Conservation (phyloP, 2,797 vertebrate species). For the Neosilurus mollespiculum region DNA sequence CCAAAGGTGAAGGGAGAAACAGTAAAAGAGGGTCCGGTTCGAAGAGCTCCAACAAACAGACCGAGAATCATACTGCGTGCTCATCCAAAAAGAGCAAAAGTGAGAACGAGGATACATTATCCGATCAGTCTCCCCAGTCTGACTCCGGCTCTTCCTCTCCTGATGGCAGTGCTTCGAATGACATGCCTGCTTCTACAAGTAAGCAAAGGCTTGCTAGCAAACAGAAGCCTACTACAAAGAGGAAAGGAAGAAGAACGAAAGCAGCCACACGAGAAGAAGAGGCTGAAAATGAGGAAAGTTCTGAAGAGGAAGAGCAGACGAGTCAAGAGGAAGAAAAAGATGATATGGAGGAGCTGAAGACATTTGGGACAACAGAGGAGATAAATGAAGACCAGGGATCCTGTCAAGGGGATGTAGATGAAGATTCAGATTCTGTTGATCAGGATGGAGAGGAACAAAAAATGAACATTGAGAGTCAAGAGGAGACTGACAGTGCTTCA, state of each 20-base stretch:
- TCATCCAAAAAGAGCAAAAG: conserved; percentile 81
- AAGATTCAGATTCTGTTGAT: conserved; percentile 29
- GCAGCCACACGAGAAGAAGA: neutral
- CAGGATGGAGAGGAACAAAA: conserved; percentile 16
- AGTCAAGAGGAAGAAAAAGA: conserved; percentile 61
- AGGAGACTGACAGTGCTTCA: conserved; percentile 25
- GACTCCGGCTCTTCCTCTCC: conserved; percentile 77
- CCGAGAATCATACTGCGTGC: conserved; percentile 75
- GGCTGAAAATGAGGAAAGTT: conserved; percentile 41
- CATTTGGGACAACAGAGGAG: conserved; percentile 44
- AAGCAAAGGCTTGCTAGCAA: conserved; percentile 77
- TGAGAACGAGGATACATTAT: conserved; percentile 72
- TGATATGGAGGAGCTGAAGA: conserved; percentile 39
- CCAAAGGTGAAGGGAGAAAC: conserved; percentile 90
- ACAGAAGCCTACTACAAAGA: conserved; percentile 78
- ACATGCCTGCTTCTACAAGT: conserved; percentile 77
- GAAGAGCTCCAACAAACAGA: conserved; percentile 82
- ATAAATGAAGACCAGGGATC: conserved; percentile 47
- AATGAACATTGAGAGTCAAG: conserved; percentile 27
- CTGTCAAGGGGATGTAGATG: conserved; percentile 1
- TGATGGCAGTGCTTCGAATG: conserved; percentile 65
- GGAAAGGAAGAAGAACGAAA: conserved; percentile 67
- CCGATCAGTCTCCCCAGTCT: conserved; percentile 70
- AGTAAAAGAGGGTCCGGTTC: conserved; percentile 79
- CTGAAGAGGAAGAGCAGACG: conserved; percentile 59